These are phyloP conservation scores for Styela clava DNA, from an alignment of 23 tunicate genomes.

Conservation along the genomic window DNA sequence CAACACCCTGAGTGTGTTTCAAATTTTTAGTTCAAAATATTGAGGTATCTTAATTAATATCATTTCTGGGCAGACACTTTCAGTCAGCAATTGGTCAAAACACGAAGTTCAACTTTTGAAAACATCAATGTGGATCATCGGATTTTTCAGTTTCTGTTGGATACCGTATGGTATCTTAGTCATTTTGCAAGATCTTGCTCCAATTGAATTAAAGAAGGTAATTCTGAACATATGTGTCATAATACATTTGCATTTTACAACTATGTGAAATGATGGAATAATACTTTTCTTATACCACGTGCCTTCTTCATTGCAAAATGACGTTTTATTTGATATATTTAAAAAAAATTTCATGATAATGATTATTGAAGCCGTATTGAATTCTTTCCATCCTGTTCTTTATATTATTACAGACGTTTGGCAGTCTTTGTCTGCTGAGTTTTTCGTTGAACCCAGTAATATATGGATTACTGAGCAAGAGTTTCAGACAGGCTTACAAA, in stretches of 20 bases:
- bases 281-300: not conserved
- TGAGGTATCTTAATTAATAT: not conserved
- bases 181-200: constrained; percentile 37
- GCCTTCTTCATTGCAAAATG: not conserved
- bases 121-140: constrained; percentile 53
- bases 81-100: constrained; percentile 35
- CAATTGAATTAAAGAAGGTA: constrained; percentile 48
- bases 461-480: constrained; percentile 39
- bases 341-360: not conserved
- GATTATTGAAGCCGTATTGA: too few relatives aligned
- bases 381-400: too few relatives aligned
- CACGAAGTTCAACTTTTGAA: constrained; percentile 48
- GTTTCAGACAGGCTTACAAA: constrained; percentile 28
- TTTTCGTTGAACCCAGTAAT: constrained; percentile 45
- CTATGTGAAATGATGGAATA: not conserved
- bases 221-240: not conserved
- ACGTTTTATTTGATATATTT: not conserved
- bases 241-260: not conserved
- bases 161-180: constrained; percentile 47
- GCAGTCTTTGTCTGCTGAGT: constrained; percentile 40
- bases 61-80: not conserved
- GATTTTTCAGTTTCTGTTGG: constrained; percentile 50
- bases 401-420: constrained; percentile 32
- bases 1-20: too few relatives aligned
- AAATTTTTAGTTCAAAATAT: not conserved